A percentile compares a stretch with the other conserved stretches of the same genome.
phyloP scores from a whole-genome alignment of 2,888 invertebrate species.

The Trichogramma dendrolimi region DNA sequence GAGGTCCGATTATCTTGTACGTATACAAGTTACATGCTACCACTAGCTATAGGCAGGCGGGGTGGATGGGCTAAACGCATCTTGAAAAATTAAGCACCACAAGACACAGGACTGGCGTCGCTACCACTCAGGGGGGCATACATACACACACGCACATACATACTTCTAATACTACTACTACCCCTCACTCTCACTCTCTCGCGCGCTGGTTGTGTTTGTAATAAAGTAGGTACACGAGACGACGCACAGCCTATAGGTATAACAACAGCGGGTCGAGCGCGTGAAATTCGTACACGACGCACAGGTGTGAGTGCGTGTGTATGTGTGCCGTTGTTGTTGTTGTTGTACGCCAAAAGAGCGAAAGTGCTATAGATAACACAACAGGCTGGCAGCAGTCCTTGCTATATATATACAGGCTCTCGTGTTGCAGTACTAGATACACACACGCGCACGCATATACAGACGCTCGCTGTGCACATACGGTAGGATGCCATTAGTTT shows the following conservation, averaged over 20 bases:
- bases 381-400: not conserved
- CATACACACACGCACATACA: too few relatives aligned
- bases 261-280: slow-evolving; percentile 1
- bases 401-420: not conserved
- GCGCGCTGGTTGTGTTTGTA: not conserved
- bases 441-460: not conserved
- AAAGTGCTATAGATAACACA: slow-evolving; percentile 38
- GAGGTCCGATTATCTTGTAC: too few relatives aligned
- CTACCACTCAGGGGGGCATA: too few relatives aligned
- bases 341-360: slow-evolving; percentile 27
- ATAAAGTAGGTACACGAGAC: slow-evolving; percentile 1
- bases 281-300: slow-evolving; percentile 1
- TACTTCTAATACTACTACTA: not conserved
- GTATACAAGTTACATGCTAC: too few relatives aligned
- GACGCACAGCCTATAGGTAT: too few relatives aligned
- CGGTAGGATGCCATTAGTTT: slow-evolving; percentile 41
- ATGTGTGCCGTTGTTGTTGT: slow-evolving; percentile 5
- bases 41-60: not conserved
- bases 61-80: slow-evolving; percentile 11
- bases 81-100: slow-evolving; percentile 19
- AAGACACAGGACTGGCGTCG: too few relatives aligned
- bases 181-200: not conserved
- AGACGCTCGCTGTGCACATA: slow-evolving; percentile 5
- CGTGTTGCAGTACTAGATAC: not conserved
- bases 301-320: slow-evolving; percentile 19